Evolutionary conservation across 2,113 vertebrate genomes (phyloP).

Genomic region (Epinephelus moara): DNA sequence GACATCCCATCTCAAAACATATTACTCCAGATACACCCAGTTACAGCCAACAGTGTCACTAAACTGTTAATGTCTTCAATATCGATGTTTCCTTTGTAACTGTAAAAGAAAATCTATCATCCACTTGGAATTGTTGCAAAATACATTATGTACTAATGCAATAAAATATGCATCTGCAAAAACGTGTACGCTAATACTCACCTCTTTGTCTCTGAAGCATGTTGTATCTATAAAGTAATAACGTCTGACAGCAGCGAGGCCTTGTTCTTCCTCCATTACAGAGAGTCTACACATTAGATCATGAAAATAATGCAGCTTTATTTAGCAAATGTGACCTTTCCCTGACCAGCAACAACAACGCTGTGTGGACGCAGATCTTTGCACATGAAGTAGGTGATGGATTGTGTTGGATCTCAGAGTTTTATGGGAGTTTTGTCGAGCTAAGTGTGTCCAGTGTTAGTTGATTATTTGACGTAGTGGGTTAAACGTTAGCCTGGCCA

Average conservation of each 20-base stretch:
- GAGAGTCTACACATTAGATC: too few relatives aligned
- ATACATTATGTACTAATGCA: not conserved
- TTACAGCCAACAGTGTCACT: not conserved
- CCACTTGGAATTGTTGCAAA: not conserved
- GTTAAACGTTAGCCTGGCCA: too few relatives aligned
- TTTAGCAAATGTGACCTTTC: too few relatives aligned
- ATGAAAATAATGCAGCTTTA: too few relatives aligned
- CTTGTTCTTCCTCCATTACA: too few relatives aligned
- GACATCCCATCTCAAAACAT: not conserved
- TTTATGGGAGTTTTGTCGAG: too few relatives aligned
- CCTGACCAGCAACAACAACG: too few relatives aligned
- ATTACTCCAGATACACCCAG: not conserved
- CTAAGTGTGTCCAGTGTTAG: too few relatives aligned
- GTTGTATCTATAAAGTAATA: not conserved
- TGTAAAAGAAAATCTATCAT: not conserved
- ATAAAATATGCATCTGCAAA: slow-evolving; percentile 37
- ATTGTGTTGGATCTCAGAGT: too few relatives aligned
- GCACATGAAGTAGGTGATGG: too few relatives aligned
- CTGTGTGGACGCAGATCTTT: too few relatives aligned
- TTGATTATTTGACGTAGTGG: too few relatives aligned
- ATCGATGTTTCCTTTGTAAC: not conserved
- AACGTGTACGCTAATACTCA: not conserved
- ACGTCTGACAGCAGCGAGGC: not conserved
- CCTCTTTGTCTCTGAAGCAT: not conserved
- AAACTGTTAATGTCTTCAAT: not conserved